Evolutionary conservation across 2,797 vertebrate genomes (phyloP).

Genomic region (Anguilla anguilla): DNA sequence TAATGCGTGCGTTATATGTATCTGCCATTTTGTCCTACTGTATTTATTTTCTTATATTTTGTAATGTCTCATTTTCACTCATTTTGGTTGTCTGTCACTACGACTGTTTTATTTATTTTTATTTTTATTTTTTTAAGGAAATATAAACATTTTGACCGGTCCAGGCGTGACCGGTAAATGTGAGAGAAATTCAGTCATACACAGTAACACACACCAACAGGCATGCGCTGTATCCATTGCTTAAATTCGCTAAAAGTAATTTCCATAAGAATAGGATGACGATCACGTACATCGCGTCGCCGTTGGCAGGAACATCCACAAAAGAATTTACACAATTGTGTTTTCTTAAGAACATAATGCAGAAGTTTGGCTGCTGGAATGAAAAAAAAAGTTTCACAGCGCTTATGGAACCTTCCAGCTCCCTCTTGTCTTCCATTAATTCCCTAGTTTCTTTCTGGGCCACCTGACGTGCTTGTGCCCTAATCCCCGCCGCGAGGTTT

Average conservation of each 20-base stretch:
- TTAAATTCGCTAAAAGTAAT: background rate
- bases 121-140: background rate
- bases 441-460: slow-evolving; percentile 31
- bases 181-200: background rate
- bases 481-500: slow-evolving; percentile 48
- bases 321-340: background rate
- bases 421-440: slow-evolving; percentile 6
- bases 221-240: background rate
- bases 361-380: background rate
- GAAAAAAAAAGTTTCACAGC: background rate
- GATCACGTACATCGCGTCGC: background rate
- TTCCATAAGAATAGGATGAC: background rate
- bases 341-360: background rate
- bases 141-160: background rate
- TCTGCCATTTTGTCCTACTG: background rate
- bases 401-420: background rate
- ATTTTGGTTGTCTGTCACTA: background rate
- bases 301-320: background rate
- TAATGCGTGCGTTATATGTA: background rate
- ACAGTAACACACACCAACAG: background rate
- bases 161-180: background rate
- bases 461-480: slow-evolving; percentile 37
- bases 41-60: background rate
- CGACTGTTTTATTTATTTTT: background rate
- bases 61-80: background rate